Base-by-base conservation (phyloP, 2,797 vertebrate species). In the Mareca strepera region DNA sequence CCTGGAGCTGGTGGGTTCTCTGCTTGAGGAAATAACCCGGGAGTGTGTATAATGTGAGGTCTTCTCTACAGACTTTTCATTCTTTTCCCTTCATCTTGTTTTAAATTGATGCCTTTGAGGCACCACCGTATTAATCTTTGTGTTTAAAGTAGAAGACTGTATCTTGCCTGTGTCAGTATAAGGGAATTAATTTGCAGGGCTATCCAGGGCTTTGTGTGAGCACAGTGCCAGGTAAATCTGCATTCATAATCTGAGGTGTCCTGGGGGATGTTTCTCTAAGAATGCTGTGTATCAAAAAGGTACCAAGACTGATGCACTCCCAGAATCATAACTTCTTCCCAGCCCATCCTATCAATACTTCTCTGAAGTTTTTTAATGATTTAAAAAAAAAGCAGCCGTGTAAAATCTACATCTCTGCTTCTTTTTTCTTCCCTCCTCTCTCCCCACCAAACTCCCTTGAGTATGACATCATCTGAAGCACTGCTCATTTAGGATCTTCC, bases 21-120 rank as follows among this genome's bases (percentile, higher is more conserved):
- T 89, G 44, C 41, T 87, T 63, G 39, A n/a, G 44, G 29, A 94
- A 95, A 62, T 77, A 37, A 72, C 26, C 33, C 75, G n/a, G 16
- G 59, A 52, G 5, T 33, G 18, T 13, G 11, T n/a, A 4, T 41
- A 52, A 63, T 15, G 13, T 37, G 15, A 18, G 29, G 5, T 81
- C 8, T 62, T 5, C 17, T 76, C 50, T 46, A 33, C 16, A 68
- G 37, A 25, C n/a, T 74, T 90, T 26, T 50, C 21, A 73, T 67
- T 59, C 18, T 58, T 63, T 52, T 50, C 17, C 29, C 60, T 91
- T 28, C 1, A 2, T 82, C 92, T 73, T 66, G 2, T 67, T 91
- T 81, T 87, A 88, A 60, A 22, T 48, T 25, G 41, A 68, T 81
- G n/a, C 23, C 18, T 17, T 66, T 29, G 59, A 75, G 75, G 39